Percentiles rank a stretch among this genome's conserved stretches.
phyloP scores from a whole-genome alignment of 2,888 invertebrate genomes.

The Cyclophora punctaria region DNA sequence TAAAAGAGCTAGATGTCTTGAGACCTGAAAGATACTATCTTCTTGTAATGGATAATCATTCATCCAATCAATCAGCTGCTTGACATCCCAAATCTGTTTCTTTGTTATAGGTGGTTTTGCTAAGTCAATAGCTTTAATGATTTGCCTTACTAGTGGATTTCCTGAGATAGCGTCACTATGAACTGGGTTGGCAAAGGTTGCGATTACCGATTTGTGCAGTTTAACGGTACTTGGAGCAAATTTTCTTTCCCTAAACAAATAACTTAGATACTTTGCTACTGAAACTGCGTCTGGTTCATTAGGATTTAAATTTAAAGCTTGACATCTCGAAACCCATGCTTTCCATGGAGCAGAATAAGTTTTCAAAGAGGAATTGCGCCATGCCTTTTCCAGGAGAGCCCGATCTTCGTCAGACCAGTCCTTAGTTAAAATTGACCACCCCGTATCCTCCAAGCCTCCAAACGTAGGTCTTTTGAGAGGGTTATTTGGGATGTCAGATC shows the following conservation, averaged over 20 bases:
- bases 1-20: neutral
- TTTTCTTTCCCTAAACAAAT: no score
- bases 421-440: slow-evolving; percentile 11
- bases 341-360: slow-evolving; percentile 1
- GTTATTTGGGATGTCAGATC: slow-evolving; percentile 3
- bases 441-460: slow-evolving; percentile 18
- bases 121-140: neutral
- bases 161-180: neutral
- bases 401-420: slow-evolving; percentile 2
- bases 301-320: no score
- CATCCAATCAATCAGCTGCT: neutral
- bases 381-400: slow-evolving; percentile 5
- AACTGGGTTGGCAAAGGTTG: neutral
- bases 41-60: neutral
- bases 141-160: neutral
- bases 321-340: no score
- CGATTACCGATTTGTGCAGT: no score
- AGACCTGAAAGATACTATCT: neutral
- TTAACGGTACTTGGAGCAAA: no score
- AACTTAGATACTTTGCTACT: no score
- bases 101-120: neutral
- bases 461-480: slow-evolving; percentile 7
- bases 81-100: neutral
- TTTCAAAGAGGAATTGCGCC: slow-evolving; percentile 16
- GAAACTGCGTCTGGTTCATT: no score